Percentiles rank a stretch among this genome's conserved stretches.
phyloP scores from a whole-genome alignment of 2,113 vertebrate genomes.

The Ctenodactylus gundi region DNA sequence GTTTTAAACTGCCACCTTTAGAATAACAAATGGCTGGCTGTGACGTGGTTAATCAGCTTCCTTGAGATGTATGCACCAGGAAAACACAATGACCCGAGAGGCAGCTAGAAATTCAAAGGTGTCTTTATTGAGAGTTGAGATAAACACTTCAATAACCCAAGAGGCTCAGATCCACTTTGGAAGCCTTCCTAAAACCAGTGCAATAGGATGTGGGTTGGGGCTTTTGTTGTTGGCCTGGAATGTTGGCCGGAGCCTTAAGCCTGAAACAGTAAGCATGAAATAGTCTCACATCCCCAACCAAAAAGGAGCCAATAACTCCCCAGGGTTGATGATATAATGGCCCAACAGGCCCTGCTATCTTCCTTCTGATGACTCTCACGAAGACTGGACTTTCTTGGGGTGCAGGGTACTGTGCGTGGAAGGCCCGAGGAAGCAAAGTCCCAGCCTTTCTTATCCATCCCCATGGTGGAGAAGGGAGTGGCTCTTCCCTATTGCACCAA shows the following conservation, averaged over 20 bases:
- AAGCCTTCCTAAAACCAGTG: constrained; percentile 13
- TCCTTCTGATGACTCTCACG: neutral
- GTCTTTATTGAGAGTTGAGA: constrained; percentile 32
- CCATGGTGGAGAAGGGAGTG: neutral
- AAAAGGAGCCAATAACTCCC: neutral
- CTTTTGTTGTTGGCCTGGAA: neutral
- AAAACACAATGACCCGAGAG: constrained; percentile 47
- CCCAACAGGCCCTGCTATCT: neutral
- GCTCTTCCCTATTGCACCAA: neutral
- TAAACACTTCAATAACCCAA: neutral
- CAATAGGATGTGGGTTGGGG: neutral
- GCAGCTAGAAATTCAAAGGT: neutral
- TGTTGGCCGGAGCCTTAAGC: neutral
- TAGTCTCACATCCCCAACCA: neutral
- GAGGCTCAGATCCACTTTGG: neutral
- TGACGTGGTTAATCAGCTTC: constrained; percentile 44
- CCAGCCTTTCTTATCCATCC: neutral
- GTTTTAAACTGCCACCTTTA: constrained; percentile 60
- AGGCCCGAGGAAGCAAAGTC: neutral
- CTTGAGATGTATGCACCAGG: neutral
- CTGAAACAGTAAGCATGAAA: neutral
- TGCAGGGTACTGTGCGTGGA: neutral
- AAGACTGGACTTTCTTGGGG: neutral
- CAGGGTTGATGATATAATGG: neutral
- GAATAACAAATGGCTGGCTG: constrained; percentile 39